Evolutionary conservation across 1,140 invertebrate genomes (phyloP).

Genomic region (Orius laevigatus): DNA sequence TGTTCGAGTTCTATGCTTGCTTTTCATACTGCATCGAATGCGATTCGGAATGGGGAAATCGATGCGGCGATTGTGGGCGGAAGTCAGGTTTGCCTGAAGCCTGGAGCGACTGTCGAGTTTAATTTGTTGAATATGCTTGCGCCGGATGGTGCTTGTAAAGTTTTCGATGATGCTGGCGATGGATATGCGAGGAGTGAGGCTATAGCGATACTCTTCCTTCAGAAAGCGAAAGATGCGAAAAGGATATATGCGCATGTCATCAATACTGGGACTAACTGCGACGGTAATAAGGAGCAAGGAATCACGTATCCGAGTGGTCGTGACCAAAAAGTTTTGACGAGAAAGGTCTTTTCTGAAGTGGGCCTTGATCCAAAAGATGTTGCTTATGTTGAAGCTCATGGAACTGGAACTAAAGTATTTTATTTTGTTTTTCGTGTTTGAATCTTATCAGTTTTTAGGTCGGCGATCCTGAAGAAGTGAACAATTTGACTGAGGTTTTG

Average conservation of each 20-base stretch:
- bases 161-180: conserved; percentile 73
- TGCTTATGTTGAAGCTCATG: conserved; percentile 57
- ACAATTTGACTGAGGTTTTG: conserved; percentile 81
- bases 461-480: conserved; percentile 94
- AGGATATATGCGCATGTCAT: conserved; percentile 41
- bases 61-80: conserved; percentile 88
- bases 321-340: conserved; percentile 35
- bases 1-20: conserved; percentile 87
- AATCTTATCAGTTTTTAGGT: conserved; percentile 31
- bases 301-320: conserved; percentile 37
- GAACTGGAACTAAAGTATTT: conserved; percentile 36
- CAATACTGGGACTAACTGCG: conserved; percentile 40
- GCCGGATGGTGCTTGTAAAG: conserved; percentile 70
- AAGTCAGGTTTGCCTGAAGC: conserved; percentile 59
- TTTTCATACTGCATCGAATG: conserved; percentile 65
- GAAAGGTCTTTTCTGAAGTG: conserved; percentile 41
- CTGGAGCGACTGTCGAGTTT: conserved; percentile 80
- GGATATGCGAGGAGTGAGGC: conserved; percentile 44
- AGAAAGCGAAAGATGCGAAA: conserved; percentile 30
- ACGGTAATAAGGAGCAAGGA: conserved; percentile 40
- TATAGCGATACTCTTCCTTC: conserved; percentile 35
- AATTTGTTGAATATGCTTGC: conserved; percentile 81
- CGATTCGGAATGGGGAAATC: conserved; percentile 71
- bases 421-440: not conserved
- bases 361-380: conserved; percentile 41